phyloP scores from a whole-genome alignment of 2,888 invertebrate species.

The Dysmachus trigonus region DNA sequence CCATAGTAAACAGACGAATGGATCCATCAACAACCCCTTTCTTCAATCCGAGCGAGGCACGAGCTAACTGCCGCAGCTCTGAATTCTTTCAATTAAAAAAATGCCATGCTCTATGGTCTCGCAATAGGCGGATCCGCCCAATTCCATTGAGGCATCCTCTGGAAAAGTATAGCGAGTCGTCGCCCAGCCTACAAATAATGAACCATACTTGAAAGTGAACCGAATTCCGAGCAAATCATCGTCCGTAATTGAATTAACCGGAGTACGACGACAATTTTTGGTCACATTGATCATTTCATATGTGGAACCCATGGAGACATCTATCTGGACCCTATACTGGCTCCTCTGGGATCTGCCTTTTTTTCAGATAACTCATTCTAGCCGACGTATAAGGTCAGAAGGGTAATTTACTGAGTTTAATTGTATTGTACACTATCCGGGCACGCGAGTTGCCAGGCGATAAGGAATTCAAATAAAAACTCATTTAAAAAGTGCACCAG shows the following conservation, averaged over 20 bases:
- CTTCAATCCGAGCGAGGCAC: not conserved
- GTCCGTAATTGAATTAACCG: constrained; percentile 17
- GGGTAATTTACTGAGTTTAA: not conserved
- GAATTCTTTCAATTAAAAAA: constrained; percentile 24
- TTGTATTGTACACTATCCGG: not conserved
- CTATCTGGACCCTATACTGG: not conserved
- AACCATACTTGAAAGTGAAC: not conserved
- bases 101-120: not conserved
- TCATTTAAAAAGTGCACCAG: not conserved
- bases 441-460: not conserved
- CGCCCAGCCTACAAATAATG: not conserved
- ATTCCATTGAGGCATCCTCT: not conserved
- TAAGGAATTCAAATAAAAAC: not conserved
- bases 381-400: not conserved
- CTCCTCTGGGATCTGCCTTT: not conserved
- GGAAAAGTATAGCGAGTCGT: not conserved
- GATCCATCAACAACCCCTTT: not conserved
- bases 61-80: not conserved
- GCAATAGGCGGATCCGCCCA: not conserved
- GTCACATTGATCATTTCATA: not conserved
- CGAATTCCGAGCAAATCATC: constrained; percentile 16
- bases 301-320: not conserved
- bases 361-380: not conserved
- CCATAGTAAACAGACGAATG: not conserved
- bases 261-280: not conserved